phyloP scores from a whole-genome alignment of 2,797 vertebrate genomes.

The Morus bassanus region DNA sequence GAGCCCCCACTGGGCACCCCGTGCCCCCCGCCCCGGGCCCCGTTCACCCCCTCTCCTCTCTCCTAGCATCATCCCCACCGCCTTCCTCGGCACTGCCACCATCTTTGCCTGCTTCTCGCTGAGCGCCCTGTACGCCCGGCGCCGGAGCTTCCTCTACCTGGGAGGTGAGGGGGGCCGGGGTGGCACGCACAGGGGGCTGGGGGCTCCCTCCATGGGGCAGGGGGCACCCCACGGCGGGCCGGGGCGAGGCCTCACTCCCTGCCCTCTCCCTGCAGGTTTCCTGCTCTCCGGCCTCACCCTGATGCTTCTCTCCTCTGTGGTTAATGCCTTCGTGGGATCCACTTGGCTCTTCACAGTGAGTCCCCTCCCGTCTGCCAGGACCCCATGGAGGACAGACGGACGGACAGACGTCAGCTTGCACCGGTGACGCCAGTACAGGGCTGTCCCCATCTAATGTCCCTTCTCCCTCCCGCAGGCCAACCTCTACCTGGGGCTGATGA shows the following conservation, averaged over 20 bases:
- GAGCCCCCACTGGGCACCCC: not conserved
- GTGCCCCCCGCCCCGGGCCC: not conserved
- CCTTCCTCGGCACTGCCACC: slow-evolving; percentile 90
- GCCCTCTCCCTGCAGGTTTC: slow-evolving; percentile 74
- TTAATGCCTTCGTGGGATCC: slow-evolving; percentile 89
- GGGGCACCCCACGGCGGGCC: too few relatives aligned
- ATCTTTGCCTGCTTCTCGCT: slow-evolving; percentile 93
- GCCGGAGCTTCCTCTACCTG: slow-evolving; percentile 92
- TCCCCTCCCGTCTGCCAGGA: not conserved
- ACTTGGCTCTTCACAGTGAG: slow-evolving; percentile 87
- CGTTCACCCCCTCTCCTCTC: not conserved
- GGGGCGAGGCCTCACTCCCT: not conserved
- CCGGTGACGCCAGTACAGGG: not conserved
- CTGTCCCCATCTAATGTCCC: not conserved
- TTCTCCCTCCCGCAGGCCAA: slow-evolving; percentile 79
- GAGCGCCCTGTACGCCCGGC: slow-evolving; percentile 91
- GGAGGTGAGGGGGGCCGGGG: slow-evolving; percentile 81
- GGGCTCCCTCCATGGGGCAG: rapidly evolving
- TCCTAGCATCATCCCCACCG: slow-evolving; percentile 89
- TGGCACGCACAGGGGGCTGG: not conserved
- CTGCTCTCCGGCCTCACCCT: slow-evolving; percentile 89
- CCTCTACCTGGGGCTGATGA: slow-evolving; percentile 88
- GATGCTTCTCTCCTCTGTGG: slow-evolving; percentile 85
- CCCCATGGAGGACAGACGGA: rapidly evolving
- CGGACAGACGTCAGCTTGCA: rapidly evolving